phyloP scores from a whole-genome alignment of 2,113 vertebrate species.

The Lanius ludovicianus region DNA sequence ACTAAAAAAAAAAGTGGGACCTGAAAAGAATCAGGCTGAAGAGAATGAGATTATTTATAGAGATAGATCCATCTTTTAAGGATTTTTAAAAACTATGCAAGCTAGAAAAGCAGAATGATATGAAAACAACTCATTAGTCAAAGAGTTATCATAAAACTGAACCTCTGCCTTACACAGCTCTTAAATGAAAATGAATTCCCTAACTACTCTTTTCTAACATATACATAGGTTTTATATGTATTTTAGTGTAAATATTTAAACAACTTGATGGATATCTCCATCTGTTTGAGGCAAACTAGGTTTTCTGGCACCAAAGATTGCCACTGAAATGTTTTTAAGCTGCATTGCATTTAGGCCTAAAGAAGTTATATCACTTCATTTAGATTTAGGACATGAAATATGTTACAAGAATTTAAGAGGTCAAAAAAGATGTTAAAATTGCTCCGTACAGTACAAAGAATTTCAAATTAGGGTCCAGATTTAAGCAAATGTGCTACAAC shows the following conservation, averaged over 20 bases:
- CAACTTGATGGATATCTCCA: not conserved
- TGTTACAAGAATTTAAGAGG: not conserved
- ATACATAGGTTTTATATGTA: not conserved
- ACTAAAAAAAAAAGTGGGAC: not conserved
- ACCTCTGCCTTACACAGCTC: not conserved
- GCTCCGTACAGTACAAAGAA: not conserved
- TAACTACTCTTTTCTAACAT: not conserved
- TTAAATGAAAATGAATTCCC: not conserved
- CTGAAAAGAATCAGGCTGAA: not conserved
- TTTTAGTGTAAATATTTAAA: constrained; percentile 24
- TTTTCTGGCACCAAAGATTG: not conserved
- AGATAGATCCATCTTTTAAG: not conserved
- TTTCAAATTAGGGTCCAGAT: not conserved
- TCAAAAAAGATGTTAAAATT: not conserved
- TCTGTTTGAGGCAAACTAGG: not conserved
- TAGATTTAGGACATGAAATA: not conserved
- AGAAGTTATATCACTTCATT: not conserved
- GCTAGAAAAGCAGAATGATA: not conserved
- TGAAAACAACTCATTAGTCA: not conserved
- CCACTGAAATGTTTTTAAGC: not conserved
- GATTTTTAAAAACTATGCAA: not conserved
- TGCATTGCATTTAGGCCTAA: not conserved
- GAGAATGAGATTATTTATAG: not conserved
- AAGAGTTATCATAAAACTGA: not conserved
- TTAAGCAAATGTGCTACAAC: not conserved